A percentile compares a stretch with the other conserved stretches of the same genome.
These are phyloP conservation scores for Dugesia japonica DNA, from an alignment of 2,888 invertebrate genomes.

Conservation along the genomic window DNA sequence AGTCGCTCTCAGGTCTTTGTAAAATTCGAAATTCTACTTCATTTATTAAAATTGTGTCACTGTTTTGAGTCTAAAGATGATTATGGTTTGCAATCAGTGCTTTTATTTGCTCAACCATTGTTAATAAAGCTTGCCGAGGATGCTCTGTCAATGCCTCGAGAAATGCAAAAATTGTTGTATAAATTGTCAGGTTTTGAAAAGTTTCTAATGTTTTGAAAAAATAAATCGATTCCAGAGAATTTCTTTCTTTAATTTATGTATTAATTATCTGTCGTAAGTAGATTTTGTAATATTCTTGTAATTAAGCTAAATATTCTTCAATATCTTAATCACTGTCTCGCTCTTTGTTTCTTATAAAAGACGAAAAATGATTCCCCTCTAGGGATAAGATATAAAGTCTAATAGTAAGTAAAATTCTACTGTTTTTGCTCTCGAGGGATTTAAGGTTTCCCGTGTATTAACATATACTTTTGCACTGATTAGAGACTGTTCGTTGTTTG, in stretches of 20 bases:
- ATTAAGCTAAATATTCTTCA: neutral
- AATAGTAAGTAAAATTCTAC: constrained; percentile 6
- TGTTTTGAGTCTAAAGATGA: neutral
- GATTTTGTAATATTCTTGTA: neutral
- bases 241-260: neutral
- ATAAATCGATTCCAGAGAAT: neutral
- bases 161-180: neutral
- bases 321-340: constrained; percentile 20
- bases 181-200: constrained; percentile 15
- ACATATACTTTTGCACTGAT: constrained; percentile 9
- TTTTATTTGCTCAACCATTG: neutral
- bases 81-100: neutral
- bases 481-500: constrained; percentile 1
- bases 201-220: neutral
- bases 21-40: neutral
- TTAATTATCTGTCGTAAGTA: neutral
- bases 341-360: constrained; percentile 5
- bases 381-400: constrained; percentile 14
- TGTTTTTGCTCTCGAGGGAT: constrained; percentile 20
- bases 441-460: neutral
- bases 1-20: neutral
- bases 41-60: constrained; percentile 6
- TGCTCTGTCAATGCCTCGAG: neutral
- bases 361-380: neutral
- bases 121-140: neutral